phyloP scores from a whole-genome alignment of 2,113 vertebrate genomes.

The Microcebus tavaratra region DNA sequence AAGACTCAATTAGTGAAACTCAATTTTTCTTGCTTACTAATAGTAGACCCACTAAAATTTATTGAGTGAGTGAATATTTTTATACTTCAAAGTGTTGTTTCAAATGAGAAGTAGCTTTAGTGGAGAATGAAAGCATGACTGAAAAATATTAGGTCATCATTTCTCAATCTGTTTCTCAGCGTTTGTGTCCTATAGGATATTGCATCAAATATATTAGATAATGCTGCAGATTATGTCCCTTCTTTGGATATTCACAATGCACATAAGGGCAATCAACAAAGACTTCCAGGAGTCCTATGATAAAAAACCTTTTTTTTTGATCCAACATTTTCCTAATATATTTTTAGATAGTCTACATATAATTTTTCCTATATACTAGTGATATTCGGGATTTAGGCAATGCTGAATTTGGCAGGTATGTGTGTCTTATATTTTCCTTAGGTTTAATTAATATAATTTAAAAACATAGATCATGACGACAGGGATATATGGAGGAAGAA shows the following conservation, averaged over 20 bases:
- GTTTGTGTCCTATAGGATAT: background rate
- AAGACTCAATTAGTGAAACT: background rate
- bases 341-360: background rate
- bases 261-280: background rate
- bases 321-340: background rate
- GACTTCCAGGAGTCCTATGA: background rate
- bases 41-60: background rate
- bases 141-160: background rate
- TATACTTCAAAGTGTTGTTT: background rate
- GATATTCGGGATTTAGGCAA: background rate
- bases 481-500: background rate
- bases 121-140: background rate
- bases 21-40: background rate
- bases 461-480: background rate
- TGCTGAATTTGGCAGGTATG: conserved; percentile 2
- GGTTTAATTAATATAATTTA: conserved; percentile 48
- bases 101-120: conserved; percentile 3
- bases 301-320: background rate
- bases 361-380: conserved; percentile 22
- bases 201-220: background rate
- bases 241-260: background rate
- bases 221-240: background rate
- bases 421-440: conserved; percentile 33
- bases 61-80: conserved; percentile 9
- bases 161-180: background rate